Base-by-base conservation (phyloP, 1,140 invertebrate genomes). In the Drosophila melanica region DNA sequence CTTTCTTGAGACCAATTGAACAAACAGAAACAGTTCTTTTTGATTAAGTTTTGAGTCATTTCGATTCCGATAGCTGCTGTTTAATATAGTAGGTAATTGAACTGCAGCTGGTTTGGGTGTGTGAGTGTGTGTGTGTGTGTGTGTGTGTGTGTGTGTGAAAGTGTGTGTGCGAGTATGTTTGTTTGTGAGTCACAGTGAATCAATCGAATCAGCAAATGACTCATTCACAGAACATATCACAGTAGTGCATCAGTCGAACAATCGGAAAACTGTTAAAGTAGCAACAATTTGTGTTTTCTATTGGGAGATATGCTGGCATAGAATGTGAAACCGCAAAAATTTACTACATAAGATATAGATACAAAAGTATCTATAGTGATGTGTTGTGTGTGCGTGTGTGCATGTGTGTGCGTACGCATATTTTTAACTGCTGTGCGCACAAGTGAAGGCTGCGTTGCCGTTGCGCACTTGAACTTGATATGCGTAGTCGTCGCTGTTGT, bases 381-480 rank as follows among this genome's bases (percentile, higher is more conserved):
- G 10, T 45, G 6, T 30, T 65, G 23, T 58, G 7, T 58, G 10
- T 20, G 18, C 35, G 30, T 62, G 7, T 58, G 10, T 20, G 18
- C 35, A 20, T 62, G 10, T 42, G 8, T 55, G 39, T 11, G 30
- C 44, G 27, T 14, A 30, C 6, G 2, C n/a, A 50, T 48, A 27
- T 48, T 48, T 45, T 45, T 45, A 59, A 66, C 47, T 50, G 62
- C 50, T 58, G 11, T 69, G 55, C 45, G 57, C 58, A 70, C 76
- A 75, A 79, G 70, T 79, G 77, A 76, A 27, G 53, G 69, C 62
- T 58, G 63, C 44, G 39, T 45, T 30, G 77, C 58, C 73, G 57
- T 65, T 77, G 74, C 69, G 79, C 79, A 75, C 80, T 84, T 84
- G 80, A 79, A 82, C 79, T 82, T 82, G 79, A 79, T 82, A 75